Base-by-base conservation (phyloP, 1,140 invertebrate genomes). In the Drepana arcuata region DNA sequence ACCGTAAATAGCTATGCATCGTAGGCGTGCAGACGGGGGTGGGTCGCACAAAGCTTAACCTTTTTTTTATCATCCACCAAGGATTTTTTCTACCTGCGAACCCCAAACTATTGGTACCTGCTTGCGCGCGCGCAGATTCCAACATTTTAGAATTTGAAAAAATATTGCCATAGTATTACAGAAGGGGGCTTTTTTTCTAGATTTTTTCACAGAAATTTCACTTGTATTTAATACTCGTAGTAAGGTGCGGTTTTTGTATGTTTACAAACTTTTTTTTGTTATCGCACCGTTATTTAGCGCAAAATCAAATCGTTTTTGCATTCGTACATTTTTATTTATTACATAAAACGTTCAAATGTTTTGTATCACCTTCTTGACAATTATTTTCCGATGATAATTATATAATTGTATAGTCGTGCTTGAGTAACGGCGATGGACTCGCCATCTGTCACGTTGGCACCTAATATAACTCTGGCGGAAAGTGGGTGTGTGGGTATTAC, bases 61-160 rank as follows among this genome's bases (percentile, higher is more conserved):
- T 66, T 74, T 77, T 75, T 75, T 75, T 72, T 64, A 35, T 54
- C 52, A 65, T 50, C 49, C 58, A 59, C 48, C 54, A 60, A 61
- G 60, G 47, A 63, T 77, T 77, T 75, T 77, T 73, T 77, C 67
- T 77, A 77, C 72, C 72, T 77, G 72, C 65, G 54, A 71, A 62
- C 68, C 63, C 59, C 33, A 52, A 66, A 43, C 37, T 49, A 16
- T 62, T n/a, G n/a, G 57, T 77, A 73, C 69, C 69, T 73, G 72
- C 28, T 28, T 38, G 41, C 49, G 60, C 57, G 44, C 36, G 66
- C 72, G 70, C 69, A 77, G 70, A 72, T 56, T 70, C 61, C 50
- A 59, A 56, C 56, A 57, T 60, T 65, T 59, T 53, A 37, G 37
- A 34, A 31, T 55, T 50, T n/a, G n/a, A n/a, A n/a, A n/a, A n/a